Conservation (phyloP, 1,140 invertebrate genomes). For the Panonychus citri region DNA sequence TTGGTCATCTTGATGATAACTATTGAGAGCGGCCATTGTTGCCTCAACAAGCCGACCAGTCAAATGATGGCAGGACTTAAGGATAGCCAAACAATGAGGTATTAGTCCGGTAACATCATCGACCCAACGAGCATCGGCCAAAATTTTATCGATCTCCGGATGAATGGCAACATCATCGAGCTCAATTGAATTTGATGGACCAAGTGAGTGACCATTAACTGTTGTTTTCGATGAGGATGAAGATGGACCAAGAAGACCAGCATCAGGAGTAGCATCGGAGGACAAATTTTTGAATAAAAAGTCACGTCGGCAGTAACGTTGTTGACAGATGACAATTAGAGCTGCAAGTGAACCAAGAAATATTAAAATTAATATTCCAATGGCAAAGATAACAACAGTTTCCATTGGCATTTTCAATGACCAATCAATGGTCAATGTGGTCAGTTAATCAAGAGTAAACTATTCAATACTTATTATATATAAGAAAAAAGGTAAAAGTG, state of each 20-base stretch:
- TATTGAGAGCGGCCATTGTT: conserved; percentile 31
- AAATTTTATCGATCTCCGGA: conserved; percentile 30
- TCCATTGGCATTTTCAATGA: conserved; percentile 30
- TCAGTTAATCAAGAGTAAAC: no score
- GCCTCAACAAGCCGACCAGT: conserved; percentile 42
- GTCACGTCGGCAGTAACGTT: conserved; percentile 20
- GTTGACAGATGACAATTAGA: conserved; percentile 35
- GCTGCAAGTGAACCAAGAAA: conserved; percentile 39
- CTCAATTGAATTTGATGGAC: conserved; percentile 20
- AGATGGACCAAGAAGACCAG: conserved; percentile 19
- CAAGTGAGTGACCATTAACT: neutral
- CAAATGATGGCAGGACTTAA: conserved; percentile 43
- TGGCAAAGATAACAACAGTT: conserved; percentile 38
- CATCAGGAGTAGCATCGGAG: conserved; percentile 18
- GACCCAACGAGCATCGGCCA: conserved; percentile 31
- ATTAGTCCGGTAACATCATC: conserved; percentile 42
- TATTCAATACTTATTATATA: no score
- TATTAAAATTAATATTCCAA: conserved; percentile 36
- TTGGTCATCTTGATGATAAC: conserved; percentile 9
- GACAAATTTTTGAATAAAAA: conserved; percentile 13
- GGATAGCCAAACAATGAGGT: conserved; percentile 44
- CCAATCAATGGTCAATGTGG: no score
- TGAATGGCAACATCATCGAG: conserved; percentile 30
- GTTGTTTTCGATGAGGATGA: no score
- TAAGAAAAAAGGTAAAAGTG: no score